Percentiles rank a stretch among this genome's conserved stretches.
phyloP scores from a whole-genome alignment of 2,113 vertebrate species.

The Elaphurus davidianus region DNA sequence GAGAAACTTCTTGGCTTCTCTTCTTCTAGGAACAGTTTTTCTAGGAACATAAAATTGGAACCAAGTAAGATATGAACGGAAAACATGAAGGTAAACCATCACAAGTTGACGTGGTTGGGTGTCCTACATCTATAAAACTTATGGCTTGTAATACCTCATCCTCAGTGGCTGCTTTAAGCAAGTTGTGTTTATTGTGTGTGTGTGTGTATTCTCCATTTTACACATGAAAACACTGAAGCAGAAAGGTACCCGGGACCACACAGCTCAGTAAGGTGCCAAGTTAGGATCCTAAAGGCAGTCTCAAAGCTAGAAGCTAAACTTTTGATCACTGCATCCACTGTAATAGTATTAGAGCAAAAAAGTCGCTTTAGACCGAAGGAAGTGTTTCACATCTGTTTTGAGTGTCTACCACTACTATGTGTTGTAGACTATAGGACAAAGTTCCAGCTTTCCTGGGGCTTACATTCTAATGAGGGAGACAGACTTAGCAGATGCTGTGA shows the following conservation, averaged over 20 bases:
- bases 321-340: not conserved
- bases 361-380: not conserved
- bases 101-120: not conserved
- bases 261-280: not conserved
- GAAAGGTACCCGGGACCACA: not conserved
- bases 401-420: accelerated
- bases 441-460: not conserved
- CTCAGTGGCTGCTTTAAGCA: not conserved
- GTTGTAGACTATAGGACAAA: not conserved
- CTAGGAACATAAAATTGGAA: constrained; percentile 15
- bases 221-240: not conserved
- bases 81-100: not conserved
- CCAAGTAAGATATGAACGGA: not conserved
- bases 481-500: not conserved
- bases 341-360: not conserved
- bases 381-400: not conserved
- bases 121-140: not conserved
- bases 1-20: not conserved
- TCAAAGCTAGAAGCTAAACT: not conserved
- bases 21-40: constrained; percentile 43
- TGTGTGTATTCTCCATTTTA: not conserved
- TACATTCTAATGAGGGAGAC: not conserved
- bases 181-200: not conserved
- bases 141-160: not conserved
- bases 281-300: not conserved